Conservation (phyloP, 2,797 vertebrate species). For the Ibycter americanus region DNA sequence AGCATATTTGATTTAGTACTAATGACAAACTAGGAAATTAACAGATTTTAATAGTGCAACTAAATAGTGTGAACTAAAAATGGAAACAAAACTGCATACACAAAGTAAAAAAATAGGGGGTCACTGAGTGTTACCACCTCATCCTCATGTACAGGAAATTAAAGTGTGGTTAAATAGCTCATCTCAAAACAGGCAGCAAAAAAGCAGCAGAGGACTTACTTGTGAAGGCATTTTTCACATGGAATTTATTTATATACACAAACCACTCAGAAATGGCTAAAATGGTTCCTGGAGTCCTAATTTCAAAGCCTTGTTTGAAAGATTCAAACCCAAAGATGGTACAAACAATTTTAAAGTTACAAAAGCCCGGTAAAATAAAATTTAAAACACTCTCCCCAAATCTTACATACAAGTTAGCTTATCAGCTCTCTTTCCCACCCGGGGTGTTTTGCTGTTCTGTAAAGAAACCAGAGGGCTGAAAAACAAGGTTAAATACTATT, state of each 20-base stretch:
- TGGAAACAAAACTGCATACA: not conserved
- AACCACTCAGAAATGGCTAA: slow-evolving; percentile 3
- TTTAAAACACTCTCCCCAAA: not conserved
- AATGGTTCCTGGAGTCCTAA: not conserved
- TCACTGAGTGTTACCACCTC: not conserved
- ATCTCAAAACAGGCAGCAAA: not conserved
- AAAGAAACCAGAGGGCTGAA: not conserved
- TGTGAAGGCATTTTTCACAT: not conserved
- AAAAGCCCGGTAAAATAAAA: not conserved
- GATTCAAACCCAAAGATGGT: not conserved
- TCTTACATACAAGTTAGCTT: not conserved
- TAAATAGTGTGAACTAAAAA: not conserved
- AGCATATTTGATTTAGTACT: not conserved
- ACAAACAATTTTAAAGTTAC: not conserved
- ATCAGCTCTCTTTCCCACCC: not conserved
- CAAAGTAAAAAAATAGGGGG: not conserved
- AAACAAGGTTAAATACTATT: not conserved
- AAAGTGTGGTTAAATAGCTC: not conserved
- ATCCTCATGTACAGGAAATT: not conserved
- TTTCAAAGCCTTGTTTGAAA: not conserved
- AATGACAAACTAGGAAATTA: not conserved
- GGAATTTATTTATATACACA: not conserved
- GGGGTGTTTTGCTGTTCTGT: not conserved
- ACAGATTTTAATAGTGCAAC: not conserved
- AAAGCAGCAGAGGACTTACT: not conserved